Evolutionary conservation across 2,113 vertebrate genomes (phyloP).

Genomic region (Coptodon bakossiorum): DNA sequence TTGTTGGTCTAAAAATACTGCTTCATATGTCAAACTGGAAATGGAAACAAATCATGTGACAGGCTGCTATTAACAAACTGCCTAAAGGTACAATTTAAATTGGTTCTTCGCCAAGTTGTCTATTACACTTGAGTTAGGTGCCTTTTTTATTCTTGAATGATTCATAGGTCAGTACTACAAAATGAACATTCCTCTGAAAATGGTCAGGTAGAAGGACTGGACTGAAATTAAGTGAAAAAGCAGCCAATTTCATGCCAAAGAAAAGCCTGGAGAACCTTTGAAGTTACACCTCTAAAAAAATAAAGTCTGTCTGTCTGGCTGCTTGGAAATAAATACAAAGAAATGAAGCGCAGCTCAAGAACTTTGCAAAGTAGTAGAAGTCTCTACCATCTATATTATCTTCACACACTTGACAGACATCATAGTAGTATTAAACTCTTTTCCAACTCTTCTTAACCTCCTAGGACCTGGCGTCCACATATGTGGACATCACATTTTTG

Average conservation of each 20-base stretch:
- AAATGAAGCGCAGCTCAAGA: not conserved
- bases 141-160: not conserved
- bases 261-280: not conserved
- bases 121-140: not conserved
- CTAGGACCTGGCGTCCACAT: not conserved
- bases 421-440: not conserved
- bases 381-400: not conserved
- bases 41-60: not conserved
- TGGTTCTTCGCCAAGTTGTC: accelerated
- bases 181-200: not conserved
- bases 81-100: not conserved
- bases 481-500: accelerated
- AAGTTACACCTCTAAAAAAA: not conserved
- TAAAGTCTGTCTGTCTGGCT: not conserved
- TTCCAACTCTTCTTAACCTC: not conserved
- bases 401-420: not conserved
- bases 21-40: not conserved
- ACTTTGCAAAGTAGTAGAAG: not conserved
- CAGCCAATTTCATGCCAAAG: not conserved
- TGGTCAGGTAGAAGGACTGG: not conserved
- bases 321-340: not conserved
- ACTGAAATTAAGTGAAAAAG: not conserved
- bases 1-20: not conserved
- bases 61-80: not conserved
- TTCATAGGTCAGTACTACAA: not conserved